Evolutionary conservation across 2,888 invertebrate species (phyloP).

Genomic region (Cheilosia pagana): DNA sequence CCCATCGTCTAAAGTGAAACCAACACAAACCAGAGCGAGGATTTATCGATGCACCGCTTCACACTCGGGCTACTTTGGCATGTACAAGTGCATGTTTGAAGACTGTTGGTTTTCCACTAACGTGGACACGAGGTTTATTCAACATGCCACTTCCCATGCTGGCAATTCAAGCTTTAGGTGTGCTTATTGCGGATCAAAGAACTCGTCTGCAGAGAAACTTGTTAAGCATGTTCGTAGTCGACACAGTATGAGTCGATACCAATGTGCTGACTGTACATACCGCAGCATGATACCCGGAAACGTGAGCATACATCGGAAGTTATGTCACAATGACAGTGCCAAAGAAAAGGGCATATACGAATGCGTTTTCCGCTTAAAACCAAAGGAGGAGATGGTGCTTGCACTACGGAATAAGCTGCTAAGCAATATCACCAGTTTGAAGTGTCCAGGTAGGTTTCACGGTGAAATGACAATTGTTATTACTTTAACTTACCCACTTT

Average conservation of each 20-base stretch:
- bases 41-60: slow-evolving; percentile 71
- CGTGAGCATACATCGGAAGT: slow-evolving; percentile 26
- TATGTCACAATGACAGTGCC: slow-evolving; percentile 12
- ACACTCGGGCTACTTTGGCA: slow-evolving; percentile 75
- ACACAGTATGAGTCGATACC: slow-evolving; percentile 42
- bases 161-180: slow-evolving; percentile 7
- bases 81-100: slow-evolving; percentile 76
- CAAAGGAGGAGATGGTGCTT: slow-evolving; percentile 1
- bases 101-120: slow-evolving; percentile 77
- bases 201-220: slow-evolving; percentile 6
- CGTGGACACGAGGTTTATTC: slow-evolving; percentile 51
- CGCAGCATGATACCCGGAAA: slow-evolving; percentile 53
- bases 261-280: slow-evolving; percentile 59
- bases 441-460: slow-evolving; percentile 42
- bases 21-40: neutral
- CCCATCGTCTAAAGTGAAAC: neutral
- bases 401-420: slow-evolving; percentile 31
- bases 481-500: neutral
- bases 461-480: neutral
- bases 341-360: slow-evolving; percentile 20
- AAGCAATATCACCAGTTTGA: slow-evolving; percentile 25
- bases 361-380: slow-evolving; percentile 25
- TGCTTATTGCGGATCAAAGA: slow-evolving; percentile 40
- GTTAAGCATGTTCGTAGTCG: slow-evolving; percentile 42
- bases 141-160: slow-evolving; percentile 62